These are phyloP conservation scores for Condylura cristata DNA, from an alignment of 2,113 vertebrate species.

Conservation along the genomic window DNA sequence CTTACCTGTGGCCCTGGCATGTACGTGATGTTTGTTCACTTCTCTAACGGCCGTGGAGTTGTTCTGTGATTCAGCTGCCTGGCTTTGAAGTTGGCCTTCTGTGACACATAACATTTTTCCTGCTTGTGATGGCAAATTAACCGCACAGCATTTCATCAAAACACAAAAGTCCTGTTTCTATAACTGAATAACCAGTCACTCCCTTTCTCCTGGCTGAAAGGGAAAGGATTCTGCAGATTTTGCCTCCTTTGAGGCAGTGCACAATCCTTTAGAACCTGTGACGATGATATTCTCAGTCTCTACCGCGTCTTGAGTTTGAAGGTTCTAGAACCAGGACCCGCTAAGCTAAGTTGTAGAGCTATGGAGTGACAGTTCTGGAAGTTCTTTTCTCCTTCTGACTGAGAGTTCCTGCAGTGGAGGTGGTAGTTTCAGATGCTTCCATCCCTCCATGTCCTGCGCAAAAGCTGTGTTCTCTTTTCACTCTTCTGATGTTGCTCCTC, in stretches of 20 bases:
- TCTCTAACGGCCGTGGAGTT: constrained; percentile 83
- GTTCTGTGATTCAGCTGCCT: constrained; percentile 80
- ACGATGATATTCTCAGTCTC: background rate
- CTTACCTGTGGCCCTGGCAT: constrained; percentile 59
- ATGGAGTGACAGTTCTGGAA: background rate
- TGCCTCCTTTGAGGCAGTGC: background rate
- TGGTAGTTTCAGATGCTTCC: background rate
- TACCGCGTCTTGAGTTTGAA: background rate
- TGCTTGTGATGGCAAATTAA: constrained; percentile 77
- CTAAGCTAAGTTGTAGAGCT: background rate
- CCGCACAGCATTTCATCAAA: constrained; percentile 72
- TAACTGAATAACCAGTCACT: background rate
- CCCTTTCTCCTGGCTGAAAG: background rate
- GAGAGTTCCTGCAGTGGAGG: background rate
- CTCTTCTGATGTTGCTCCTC: background rate
- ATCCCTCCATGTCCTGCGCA: background rate
- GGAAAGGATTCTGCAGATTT: background rate
- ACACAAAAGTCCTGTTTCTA: background rate
- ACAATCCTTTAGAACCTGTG: background rate
- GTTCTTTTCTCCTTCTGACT: background rate
- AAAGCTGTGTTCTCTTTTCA: background rate
- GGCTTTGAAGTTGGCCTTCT: constrained; percentile 82
- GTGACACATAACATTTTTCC: constrained; percentile 70
- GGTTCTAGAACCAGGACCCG: background rate
- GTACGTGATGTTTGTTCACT: constrained; percentile 75